Evolutionary conservation across 2,113 vertebrate species (phyloP).

Genomic region (Cnemophilus loriae): DNA sequence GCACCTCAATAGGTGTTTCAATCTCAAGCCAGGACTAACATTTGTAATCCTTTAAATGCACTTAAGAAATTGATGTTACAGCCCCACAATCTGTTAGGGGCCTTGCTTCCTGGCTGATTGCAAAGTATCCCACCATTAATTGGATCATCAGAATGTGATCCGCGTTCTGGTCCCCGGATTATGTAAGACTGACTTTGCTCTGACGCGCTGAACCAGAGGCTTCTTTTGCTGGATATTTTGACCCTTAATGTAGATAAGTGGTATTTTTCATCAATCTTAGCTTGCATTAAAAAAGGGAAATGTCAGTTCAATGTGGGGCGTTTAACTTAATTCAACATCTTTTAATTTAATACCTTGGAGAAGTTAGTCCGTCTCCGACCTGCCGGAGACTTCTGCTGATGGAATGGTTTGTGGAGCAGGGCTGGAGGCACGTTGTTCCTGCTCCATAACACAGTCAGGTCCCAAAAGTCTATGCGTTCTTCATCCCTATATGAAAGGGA

Average conservation of each 20-base stretch:
- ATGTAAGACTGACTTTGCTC: conserved; percentile 93
- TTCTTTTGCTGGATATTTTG: conserved; percentile 76
- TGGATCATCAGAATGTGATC: conserved; percentile 99
- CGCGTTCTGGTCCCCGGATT: conserved; percentile 87
- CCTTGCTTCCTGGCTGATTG: conserved; percentile 87
- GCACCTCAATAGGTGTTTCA: conserved; percentile 81
- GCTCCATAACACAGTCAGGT: not conserved
- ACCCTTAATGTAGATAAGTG: conserved; percentile 99
- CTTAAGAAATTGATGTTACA: conserved; percentile 99
- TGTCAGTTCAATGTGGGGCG: conserved; percentile 78
- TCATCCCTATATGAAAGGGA: not conserved
- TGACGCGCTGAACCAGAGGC: conserved; percentile 80
- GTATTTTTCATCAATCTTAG: conserved; percentile 89
- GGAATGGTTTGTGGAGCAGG: conserved; percentile 59
- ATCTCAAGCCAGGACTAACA: conserved; percentile 82
- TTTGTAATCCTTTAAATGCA: conserved; percentile 99
- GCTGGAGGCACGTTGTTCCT: not conserved
- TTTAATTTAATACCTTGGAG: conserved; percentile 83
- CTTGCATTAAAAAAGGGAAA: conserved; percentile 80
- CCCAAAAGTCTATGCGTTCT: not conserved
- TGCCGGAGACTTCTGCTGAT: conserved; percentile 69
- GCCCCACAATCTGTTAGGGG: conserved; percentile 89
- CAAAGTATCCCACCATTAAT: conserved; percentile 88
- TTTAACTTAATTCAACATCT: conserved; percentile 84
- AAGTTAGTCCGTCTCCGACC: conserved; percentile 74